Base-by-base conservation (phyloP, 2,888 invertebrate genomes). In the Eupithecia insigniata region DNA sequence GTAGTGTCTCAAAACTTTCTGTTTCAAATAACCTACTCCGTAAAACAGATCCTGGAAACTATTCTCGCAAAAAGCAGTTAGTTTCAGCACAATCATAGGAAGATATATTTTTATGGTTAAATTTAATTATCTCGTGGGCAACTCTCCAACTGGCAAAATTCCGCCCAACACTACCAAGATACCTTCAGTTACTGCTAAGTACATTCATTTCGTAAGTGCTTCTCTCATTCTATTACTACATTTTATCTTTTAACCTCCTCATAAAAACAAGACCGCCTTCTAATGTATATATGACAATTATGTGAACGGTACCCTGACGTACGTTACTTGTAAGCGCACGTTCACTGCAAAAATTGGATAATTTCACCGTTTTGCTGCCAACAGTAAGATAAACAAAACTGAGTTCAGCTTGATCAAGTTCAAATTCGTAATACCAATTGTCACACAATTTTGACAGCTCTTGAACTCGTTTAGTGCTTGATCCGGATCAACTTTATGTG, bases 81-180 rank as follows among this genome's bases (percentile, higher is more conserved):
- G 55, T 26, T 55, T 26, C 55, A 26, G 12, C 55, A 26, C 22
- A 55, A 55, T 55, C 26, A 55, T 55, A 22, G 0, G 14, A 14
- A 26, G 12, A 55, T 55, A 55, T 10, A 10, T 55, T 55, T 55
- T 55, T 26, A 55, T 26, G 55, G 12, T 26, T 55, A 26, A 55
- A 55, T 55, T 55, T 26, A 12, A 55, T 55, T 55, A 55, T 55
- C 55, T 55, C 55, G 55, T 3, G 12, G 55, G 55, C 55, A 55
- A 14, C 26, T 4, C 12, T 55, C 55, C 26, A 55, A 55, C 55
- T 55, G 55, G 55, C 55, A 55, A 55, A 22, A 55, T 26, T 26
- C 26, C 0, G 12, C 4, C n/a, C 18, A 10, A 22, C 10, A 22
- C 22, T 51, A 2, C n/a, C n/a, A n/a, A 2, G n/a, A 8, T 22